Evolutionary conservation across 2,113 vertebrate genomes (phyloP).

Genomic region (Cyphomyrus discorhynchus): DNA sequence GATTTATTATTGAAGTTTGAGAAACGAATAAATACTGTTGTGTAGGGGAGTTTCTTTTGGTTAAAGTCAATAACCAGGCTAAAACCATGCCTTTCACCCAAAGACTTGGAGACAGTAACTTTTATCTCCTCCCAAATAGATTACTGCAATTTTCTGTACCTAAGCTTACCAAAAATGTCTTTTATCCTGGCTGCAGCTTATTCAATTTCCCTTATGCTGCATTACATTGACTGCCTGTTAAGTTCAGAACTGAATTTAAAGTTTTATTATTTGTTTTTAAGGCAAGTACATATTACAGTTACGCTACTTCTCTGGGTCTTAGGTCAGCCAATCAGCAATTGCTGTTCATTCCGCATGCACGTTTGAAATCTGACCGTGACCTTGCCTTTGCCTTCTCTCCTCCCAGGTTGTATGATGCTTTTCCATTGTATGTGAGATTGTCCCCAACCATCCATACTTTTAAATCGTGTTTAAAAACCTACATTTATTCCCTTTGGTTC

Average conservation of each 20-base stretch:
- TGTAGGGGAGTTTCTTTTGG: not conserved
- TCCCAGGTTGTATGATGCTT: not conserved
- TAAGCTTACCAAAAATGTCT: not conserved
- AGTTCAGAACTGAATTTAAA: not conserved
- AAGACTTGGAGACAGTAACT: not conserved
- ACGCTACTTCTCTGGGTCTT: not conserved
- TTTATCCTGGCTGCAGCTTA: not conserved
- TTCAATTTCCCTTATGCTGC: not conserved
- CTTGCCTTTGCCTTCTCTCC: not conserved
- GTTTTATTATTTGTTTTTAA: not conserved
- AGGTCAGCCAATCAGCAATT: not conserved
- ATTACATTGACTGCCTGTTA: not conserved
- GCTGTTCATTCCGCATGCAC: not conserved
- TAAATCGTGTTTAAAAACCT: not conserved
- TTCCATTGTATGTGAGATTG: not conserved
- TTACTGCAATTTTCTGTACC: not conserved
- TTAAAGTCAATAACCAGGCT: not conserved
- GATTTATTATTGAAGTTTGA: not conserved
- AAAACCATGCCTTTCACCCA: not conserved
- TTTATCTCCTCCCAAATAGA: not conserved
- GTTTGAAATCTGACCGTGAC: not conserved
- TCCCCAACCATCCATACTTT: not conserved
- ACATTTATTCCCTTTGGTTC: not conserved
- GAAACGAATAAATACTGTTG: not conserved
- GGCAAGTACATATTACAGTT: not conserved